phyloP scores from a whole-genome alignment of 2,888 invertebrate genomes.

The Epicampocera succincta region DNA sequence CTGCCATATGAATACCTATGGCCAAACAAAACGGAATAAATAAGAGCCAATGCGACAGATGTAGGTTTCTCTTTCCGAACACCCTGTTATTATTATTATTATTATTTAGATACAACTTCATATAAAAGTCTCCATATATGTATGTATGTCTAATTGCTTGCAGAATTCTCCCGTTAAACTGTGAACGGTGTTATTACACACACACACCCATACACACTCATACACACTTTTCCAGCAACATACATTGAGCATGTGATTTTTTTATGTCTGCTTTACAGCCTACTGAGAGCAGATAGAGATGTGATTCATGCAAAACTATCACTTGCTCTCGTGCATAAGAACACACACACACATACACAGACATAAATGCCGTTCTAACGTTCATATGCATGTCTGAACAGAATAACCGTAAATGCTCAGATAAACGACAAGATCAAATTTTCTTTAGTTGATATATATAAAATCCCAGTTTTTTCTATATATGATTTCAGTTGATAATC shows the following conservation, averaged over 20 bases:
- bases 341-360: background rate
- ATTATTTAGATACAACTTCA: no score
- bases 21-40: no score
- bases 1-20: no score
- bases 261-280: background rate
- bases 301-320: constrained; percentile 33
- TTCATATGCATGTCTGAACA: background rate
- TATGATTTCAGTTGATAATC: constrained; percentile 64
- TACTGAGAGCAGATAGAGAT: background rate
- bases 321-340: background rate
- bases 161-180: background rate
- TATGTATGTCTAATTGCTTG: no score
- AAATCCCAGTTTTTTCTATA: constrained; percentile 54
- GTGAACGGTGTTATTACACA: no score
- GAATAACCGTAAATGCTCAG: constrained; percentile 2
- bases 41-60: no score
- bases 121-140: no score
- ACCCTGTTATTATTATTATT: no score
- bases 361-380: constrained; percentile 10
- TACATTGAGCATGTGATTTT: background rate
- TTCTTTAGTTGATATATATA: constrained; percentile 36
- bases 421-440: background rate
- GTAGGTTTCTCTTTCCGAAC: no score
- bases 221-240: no score
- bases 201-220: background rate